phyloP scores from a whole-genome alignment of 2,797 vertebrate species.

The Chelon labrosus region DNA sequence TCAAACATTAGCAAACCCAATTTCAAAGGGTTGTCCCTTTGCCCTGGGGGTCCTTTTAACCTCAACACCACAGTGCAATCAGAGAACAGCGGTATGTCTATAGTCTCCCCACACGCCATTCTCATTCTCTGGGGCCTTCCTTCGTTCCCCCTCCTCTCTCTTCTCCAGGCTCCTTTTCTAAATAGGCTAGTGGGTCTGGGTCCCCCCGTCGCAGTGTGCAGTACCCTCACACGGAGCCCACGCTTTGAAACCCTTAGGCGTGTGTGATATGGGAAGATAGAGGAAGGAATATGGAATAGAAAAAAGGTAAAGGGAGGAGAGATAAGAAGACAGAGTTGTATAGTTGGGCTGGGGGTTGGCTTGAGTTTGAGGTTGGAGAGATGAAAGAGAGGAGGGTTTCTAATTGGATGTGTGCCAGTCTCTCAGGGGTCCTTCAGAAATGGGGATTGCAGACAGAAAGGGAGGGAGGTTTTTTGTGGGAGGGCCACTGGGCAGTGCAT shows the following conservation, averaged over 20 bases:
- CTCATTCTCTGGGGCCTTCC: constrained; percentile 21
- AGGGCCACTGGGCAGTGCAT: constrained; percentile 23
- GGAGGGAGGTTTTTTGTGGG: constrained; percentile 30
- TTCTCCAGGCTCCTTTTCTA: constrained; percentile 50
- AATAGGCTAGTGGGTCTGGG: constrained; percentile 67
- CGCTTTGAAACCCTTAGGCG: constrained; percentile 56
- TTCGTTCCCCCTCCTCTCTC: constrained; percentile 15
- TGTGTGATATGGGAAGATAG: constrained; percentile 15
- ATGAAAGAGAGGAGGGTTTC: constrained; percentile 49
- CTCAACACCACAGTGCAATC: constrained; percentile 44
- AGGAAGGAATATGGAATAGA: constrained; percentile 31
- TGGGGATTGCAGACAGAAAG: constrained; percentile 33
- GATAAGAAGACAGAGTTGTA: constrained; percentile 41
- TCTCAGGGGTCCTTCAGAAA: constrained; percentile 70
- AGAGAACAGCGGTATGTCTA: constrained; percentile 42
- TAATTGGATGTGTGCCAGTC: constrained; percentile 73
- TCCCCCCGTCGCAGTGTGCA: constrained; percentile 29
- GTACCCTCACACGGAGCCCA: constrained; percentile 28
- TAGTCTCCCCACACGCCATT: constrained; percentile 26
- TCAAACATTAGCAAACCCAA: constrained; percentile 58
- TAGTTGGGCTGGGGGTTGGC: constrained; percentile 29
- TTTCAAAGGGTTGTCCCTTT: constrained; percentile 54
- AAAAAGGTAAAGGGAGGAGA: constrained; percentile 25
- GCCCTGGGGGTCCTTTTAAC: constrained; percentile 47
- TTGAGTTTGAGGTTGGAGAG: constrained; percentile 43